Evolutionary conservation across 2,888 invertebrate genomes (phyloP).

Genomic region (Rhagophthalmus giganteus): DNA sequence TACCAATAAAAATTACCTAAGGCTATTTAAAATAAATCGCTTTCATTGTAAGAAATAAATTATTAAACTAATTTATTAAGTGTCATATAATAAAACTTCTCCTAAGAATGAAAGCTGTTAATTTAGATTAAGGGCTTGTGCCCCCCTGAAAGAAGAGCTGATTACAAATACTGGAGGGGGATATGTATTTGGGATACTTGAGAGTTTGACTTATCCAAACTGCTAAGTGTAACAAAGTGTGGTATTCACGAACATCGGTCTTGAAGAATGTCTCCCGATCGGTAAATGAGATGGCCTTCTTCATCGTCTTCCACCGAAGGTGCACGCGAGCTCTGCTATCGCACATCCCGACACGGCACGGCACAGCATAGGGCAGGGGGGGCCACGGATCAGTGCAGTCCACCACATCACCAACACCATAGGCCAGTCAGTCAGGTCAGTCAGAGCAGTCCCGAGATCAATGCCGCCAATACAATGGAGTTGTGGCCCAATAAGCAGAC

Average conservation of each 20-base stretch:
- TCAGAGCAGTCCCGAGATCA: constrained; percentile 37
- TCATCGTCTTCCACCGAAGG: constrained; percentile 98
- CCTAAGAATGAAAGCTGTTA: constrained; percentile 26
- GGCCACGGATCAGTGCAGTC: constrained; percentile 22
- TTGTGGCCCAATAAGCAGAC: constrained; percentile 66
- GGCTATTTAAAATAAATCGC: constrained; percentile 11
- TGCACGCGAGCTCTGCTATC: constrained; percentile 76
- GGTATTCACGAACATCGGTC: constrained; percentile 97
- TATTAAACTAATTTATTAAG: constrained; percentile 1
- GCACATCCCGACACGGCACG: constrained; percentile 32
- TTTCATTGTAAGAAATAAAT: constrained; percentile 19
- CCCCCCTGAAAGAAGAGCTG: constrained; percentile 44
- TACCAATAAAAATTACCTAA: constrained; percentile 16
- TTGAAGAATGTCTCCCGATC: constrained; percentile 97
- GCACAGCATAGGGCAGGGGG: constrained; percentile 28
- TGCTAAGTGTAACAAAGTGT: constrained; percentile 52
- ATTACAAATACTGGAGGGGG: constrained; percentile 42
- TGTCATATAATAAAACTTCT: constrained; percentile 5
- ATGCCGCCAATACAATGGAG: constrained; percentile 56
- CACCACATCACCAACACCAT: constrained; percentile 50
- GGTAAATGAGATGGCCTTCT: constrained; percentile 99
- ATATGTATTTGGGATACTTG: constrained; percentile 41
- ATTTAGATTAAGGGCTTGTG: constrained; percentile 37
- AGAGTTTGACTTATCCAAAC: constrained; percentile 49
- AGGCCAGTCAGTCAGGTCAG: too few species aligned